Conservation (phyloP, 2,113 vertebrate species). For the Odontophorus gujanensis region DNA sequence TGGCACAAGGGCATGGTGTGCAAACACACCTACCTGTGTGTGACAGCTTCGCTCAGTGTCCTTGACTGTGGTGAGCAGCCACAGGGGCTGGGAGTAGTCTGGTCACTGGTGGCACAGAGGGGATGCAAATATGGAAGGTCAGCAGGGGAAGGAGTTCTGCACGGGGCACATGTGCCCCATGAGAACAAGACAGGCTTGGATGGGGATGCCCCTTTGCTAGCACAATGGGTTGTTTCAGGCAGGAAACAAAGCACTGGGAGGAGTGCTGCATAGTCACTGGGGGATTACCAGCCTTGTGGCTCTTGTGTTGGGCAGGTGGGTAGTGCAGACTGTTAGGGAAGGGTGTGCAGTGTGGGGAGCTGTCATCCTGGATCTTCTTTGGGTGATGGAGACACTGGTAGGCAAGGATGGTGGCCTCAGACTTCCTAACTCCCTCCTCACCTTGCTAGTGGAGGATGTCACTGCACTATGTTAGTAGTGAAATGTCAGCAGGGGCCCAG, state of each 20-base stretch:
- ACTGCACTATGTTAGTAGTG: neutral
- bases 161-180: fast-evolving
- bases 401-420: neutral
- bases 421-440: neutral
- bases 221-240: fast-evolving
- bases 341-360: neutral
- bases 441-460: neutral
- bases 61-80: neutral
- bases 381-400: neutral
- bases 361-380: neutral
- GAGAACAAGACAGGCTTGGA: neutral
- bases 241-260: neutral
- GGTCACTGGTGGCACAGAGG: neutral
- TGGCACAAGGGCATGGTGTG: neutral
- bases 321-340: neutral
- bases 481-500: neutral
- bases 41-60: neutral
- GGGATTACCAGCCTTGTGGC: neutral
- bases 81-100: neutral
- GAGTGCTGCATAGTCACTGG: neutral
- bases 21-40: neutral
- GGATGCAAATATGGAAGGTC: neutral
- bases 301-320: neutral
- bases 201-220: too few species aligned
- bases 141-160: neutral